Conservation (phyloP, 2,888 invertebrate genomes). For the Agelastica alni region DNA sequence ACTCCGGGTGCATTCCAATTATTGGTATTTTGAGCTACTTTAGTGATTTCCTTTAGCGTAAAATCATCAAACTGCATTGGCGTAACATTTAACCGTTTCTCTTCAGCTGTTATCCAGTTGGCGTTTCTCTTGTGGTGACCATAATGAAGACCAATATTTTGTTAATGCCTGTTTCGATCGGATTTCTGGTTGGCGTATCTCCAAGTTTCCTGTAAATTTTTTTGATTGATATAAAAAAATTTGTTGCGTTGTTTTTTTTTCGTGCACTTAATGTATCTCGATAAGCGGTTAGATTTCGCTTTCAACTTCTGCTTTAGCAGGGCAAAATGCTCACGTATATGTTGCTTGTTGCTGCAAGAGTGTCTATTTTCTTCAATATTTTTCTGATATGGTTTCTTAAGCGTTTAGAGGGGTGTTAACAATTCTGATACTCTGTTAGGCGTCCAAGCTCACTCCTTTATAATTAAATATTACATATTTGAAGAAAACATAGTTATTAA, state of each 20-base stretch:
- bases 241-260: too few species aligned
- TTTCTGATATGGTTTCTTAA: too few species aligned
- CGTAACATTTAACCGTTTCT: neutral
- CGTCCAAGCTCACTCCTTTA: too few species aligned
- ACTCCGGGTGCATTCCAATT: neutral
- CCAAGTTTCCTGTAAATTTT: neutral
- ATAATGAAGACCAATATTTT: neutral
- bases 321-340: too few species aligned
- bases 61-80: neutral
- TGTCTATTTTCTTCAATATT: too few species aligned
- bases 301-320: too few species aligned
- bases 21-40: neutral
- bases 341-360: too few species aligned
- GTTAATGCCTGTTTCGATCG: neutral
- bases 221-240: neutral
- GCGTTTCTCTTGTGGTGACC: neutral
- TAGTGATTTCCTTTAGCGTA: neutral
- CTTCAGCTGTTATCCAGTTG: neutral
- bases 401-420: too few species aligned
- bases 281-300: too few species aligned
- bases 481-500: neutral
- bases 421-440: too few species aligned
- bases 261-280: too few species aligned
- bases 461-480: neutral
- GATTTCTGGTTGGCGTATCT: neutral